Evolutionary conservation across 2,113 vertebrate genomes (phyloP), one percentile per base, ranked within the genome.

Genomic region (Aldabrachelys gigantea): DNA sequence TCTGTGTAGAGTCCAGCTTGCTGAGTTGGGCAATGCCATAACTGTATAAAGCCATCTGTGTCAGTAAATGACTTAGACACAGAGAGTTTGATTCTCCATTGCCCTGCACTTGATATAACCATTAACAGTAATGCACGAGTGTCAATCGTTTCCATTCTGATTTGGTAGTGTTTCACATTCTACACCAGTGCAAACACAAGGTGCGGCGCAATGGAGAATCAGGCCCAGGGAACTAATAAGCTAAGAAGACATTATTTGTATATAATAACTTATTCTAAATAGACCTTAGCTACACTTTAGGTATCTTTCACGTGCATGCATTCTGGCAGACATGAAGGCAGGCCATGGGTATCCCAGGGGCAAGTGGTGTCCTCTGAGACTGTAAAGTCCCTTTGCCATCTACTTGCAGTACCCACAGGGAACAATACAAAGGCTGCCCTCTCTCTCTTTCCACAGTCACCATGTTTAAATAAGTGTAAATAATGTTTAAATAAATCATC

Each of bases 361-460:
- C 62, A 2, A 9, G 0, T 6, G 19, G 78, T 41, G 0, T 0
- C 44, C 50, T 35, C 49, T 53, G 50, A 85, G 57, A 75, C 24
- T 44, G 10, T 27, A 44, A 44, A 76, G 72, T 44, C 38, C 41
- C 38, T 76, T 76, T 76, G 72, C 86, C 50, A 8, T 49, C 72
- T 83, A 29, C 69, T 62, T 52, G 69, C 82, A 84, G 13, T 4
- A 2, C 50, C 35, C 0, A 0, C 50, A 47, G 57, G 27, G 8
- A 91, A 44, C 83, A 79, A 82, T 3, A 3, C 41, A 12, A 50
- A 52, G 27, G 14, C 2, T 0, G 49, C 89, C 0, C 0, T 24
- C 82, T 82, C 56, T 56, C 25, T n/a, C 2, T 93, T 96, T 89
- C 62, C 29, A 16, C 22, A 7, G 84, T 84, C 0, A 0, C 29